Evolutionary conservation across 2,888 invertebrate genomes (phyloP), one percentile per base, ranked within the genome.

Genomic region (Calameuta idolon): DNA sequence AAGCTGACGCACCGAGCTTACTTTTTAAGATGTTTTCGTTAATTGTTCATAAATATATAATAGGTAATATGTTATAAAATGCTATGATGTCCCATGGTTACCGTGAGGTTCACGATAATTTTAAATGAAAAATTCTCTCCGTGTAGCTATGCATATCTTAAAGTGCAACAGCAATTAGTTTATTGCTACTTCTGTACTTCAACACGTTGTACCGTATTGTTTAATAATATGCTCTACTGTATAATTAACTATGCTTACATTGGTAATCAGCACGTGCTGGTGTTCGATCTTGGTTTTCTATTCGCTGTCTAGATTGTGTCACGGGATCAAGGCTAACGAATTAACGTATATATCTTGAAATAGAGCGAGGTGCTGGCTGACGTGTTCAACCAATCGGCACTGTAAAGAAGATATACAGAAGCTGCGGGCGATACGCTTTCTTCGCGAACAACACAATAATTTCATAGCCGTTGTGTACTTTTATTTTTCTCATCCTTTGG

Each of bases 71-170:
- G 31, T 31, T 31, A 31, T 31, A 31, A 31, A 31, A 31, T 31
- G 31, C 31, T 2, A 31, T 2, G 31, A 31, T 31, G 1, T 31
- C 31, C 31, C 31, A 31, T 31, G 31, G 31, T 31, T 31, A 31
- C 31, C 31, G 31, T 31, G 31, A 31, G 31, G 1, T 31, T 31
- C 31, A 31, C 31, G 31, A 2, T 31, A 31, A 31, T 31, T 31
- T 31, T 31, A 1, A 31, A 31, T 31, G 31, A 31, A 31, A 31
- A 31, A 33, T 33, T 33, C 3, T 33, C 33, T 33, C 4, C 33
- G 33, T 33, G 33, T 33, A 83, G 83, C 55, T 55, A 15, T 40
- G 1, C 40, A 85, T 82, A 79, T 69, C 75, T 74, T 73, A 76
- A 80, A 81, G 77, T 79, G 80, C 73, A 76, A 73, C 79, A 40